A percentile compares a stretch with the other conserved stretches of the same genome.
phyloP scores from a whole-genome alignment of 2,113 vertebrate species.

The Toxostoma redivivum region DNA sequence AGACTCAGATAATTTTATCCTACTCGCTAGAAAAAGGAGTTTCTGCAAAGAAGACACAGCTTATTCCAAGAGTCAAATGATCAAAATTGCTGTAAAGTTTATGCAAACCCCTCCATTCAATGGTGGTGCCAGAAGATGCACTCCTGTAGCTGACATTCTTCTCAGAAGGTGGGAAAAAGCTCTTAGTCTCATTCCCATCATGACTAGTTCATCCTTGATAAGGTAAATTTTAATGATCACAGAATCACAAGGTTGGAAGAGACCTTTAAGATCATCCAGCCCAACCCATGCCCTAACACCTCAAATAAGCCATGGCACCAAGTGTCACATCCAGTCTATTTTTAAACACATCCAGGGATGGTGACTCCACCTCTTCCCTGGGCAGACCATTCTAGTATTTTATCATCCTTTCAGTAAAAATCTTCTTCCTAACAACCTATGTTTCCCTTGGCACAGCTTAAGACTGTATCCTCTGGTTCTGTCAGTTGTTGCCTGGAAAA shows the following conservation, averaged over 20 bases:
- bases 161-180: neutral
- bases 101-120: neutral
- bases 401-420: neutral
- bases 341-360: neutral
- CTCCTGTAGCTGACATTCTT: neutral
- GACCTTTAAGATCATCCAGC: neutral
- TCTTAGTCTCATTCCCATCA: neutral
- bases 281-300: neutral
- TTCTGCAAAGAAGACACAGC: neutral
- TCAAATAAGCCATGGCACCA: neutral
- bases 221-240: neutral
- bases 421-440: neutral
- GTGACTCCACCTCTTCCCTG: no score
- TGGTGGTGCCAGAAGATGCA: neutral
- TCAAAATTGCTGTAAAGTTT: neutral
- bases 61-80: neutral
- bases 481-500: neutral
- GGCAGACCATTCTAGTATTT: neutral
- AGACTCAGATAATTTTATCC: neutral
- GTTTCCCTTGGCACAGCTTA: rapidly evolving
- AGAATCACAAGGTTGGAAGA: neutral
- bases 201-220: neutral
- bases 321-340: neutral
- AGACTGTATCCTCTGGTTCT: neutral
- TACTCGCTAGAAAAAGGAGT: neutral